A percentile compares a stretch with the other conserved stretches of the same genome.
Conservation (phyloP, 1,140 invertebrate genomes). For the Brachionus rubens region DNA sequence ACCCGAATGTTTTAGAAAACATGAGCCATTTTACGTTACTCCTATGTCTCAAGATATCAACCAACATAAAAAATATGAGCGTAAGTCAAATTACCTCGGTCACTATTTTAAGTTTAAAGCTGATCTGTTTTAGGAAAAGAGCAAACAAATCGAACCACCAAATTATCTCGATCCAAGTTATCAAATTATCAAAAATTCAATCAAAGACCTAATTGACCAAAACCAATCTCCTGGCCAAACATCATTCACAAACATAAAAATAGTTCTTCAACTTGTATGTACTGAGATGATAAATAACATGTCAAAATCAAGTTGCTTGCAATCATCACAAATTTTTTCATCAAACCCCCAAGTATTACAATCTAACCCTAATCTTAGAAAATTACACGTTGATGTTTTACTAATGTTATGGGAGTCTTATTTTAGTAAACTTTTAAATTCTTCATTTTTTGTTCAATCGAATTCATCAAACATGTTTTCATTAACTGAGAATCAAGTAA, state of each 20-base stretch:
- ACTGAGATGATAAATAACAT: neutral
- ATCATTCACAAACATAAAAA: neutral
- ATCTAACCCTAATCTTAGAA: neutral
- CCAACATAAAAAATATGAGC: neutral
- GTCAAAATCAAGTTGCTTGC: neutral
- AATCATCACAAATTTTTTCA: neutral
- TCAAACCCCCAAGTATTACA: neutral
- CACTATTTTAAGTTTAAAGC: too few species aligned
- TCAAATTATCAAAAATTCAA: neutral
- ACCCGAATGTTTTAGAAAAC: neutral
- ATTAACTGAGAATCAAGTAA: neutral
- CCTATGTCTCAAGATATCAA: neutral
- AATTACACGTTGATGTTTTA: conserved; percentile 3
- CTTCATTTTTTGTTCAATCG: conserved; percentile 8
- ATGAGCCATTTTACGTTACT: conserved; percentile 6
- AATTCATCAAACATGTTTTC: neutral
- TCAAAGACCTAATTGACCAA: conserved; percentile 18
- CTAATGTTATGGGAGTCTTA: conserved; percentile 28
- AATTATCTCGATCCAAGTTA: conserved; percentile 17
- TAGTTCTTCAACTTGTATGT: neutral
- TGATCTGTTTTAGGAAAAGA: neutral
- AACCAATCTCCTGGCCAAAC: neutral
- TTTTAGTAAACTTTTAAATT: conserved; percentile 24
- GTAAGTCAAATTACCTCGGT: neutral
- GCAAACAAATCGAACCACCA: neutral